Evolutionary conservation across 2,113 vertebrate species (phyloP), one percentile per base, ranked within the genome.

Genomic region (Leptocoma aspasia): DNA sequence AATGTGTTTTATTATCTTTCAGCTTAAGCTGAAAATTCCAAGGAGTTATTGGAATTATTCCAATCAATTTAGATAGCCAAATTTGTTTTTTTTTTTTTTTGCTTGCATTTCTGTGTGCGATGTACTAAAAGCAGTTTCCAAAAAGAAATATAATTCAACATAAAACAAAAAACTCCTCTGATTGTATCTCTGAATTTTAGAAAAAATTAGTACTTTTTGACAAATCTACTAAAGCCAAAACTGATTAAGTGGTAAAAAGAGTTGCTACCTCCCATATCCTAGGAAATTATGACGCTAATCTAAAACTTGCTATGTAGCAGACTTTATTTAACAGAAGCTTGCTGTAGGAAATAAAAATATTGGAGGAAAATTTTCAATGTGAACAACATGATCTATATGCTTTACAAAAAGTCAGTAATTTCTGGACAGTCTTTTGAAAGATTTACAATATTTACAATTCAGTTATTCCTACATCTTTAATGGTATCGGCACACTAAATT

Each of bases 321-420:
- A 98, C 94, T 98, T 98, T 98, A 98, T 97, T 95, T 97, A 96
- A 95, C 96, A 96, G 97, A 98, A 98, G 93, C 95, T 28, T 83
- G 60, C 9, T 49, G 7, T 90, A 93, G 90, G 96, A 96, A 82
- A 60, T 82, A 53, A 94, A 82, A 90, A 93, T 52, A 44, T 37
- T 30, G 23, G 49, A 94, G 49, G 24, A 37, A 89, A 93, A 65
- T 47, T 94, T 75, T 94, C 61, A 26, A 54, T 39, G 17, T 19
- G 56, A 90, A 71, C 70, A 86, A 72, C 35, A 72, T 57, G 42
- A 90, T 82, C 93, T 78, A 68, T 80, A 66, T 45, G 39, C 86
- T 96, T 96, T 92, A 78, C 54, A 84, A 93, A 79, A 97, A 64
- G 82, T 82, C 82, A 93, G 35, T 41, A 16, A 88, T 87, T 96